These are phyloP conservation scores for Cheilosia variabilis DNA, from an alignment of 2,888 invertebrate species.

Conservation along the genomic window DNA sequence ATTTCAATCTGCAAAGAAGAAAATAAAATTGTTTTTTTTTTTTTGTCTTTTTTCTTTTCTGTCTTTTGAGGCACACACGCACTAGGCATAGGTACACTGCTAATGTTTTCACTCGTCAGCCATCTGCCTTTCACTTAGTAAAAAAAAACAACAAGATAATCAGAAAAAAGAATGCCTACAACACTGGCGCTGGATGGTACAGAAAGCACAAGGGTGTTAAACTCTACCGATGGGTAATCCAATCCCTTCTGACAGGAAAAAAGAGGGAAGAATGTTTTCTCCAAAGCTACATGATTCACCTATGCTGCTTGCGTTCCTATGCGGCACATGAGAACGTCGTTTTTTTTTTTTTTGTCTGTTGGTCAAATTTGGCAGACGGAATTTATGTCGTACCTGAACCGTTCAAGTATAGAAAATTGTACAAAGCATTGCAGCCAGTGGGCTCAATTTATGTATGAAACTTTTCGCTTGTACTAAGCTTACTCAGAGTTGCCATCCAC, in stretches of 20 bases:
- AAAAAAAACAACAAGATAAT: background rate
- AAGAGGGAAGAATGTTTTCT: background rate
- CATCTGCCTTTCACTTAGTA: background rate
- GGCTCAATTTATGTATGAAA: background rate
- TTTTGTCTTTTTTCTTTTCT: background rate
- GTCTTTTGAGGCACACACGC: background rate
- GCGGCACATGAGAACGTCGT: background rate
- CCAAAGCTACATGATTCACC: background rate
- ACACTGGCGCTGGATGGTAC: too few species aligned
- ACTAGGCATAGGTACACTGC: background rate
- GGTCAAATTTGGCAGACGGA: background rate
- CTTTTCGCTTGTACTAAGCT: constrained; percentile 4
- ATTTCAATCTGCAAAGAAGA: constrained; percentile 23
- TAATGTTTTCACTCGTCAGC: background rate
- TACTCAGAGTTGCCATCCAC: constrained; percentile 25
- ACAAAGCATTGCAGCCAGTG: background rate
- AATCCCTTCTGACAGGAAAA: background rate
- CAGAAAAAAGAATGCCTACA: background rate
- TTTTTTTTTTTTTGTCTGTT: too few species aligned
- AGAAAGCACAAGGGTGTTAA: too few species aligned
- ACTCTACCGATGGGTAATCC: too few species aligned
- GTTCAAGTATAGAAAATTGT: too few species aligned
- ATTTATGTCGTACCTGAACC: background rate
- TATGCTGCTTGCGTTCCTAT: constrained; percentile 3
- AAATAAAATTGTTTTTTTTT: background rate